phyloP scores from a whole-genome alignment of 2,797 vertebrate genomes.

The Bucorvus abyssinicus region DNA sequence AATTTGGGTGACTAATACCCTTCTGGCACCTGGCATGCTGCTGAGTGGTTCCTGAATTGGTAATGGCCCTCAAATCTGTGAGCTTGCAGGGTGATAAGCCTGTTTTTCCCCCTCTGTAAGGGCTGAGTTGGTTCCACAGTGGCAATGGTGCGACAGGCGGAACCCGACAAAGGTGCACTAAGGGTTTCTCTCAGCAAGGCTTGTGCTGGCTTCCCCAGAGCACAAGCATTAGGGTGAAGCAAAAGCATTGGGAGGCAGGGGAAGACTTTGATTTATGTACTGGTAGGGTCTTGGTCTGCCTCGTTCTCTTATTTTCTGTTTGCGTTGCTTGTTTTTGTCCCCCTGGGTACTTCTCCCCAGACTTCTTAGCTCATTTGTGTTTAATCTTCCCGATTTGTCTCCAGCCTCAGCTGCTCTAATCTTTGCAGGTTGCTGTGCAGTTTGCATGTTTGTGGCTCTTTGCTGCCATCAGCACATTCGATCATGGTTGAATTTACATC shows the following conservation, averaged over 20 bases:
- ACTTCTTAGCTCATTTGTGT: neutral
- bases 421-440: slow-evolving; percentile 18
- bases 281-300: neutral
- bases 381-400: neutral
- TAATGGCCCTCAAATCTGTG: neutral
- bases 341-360: neutral
- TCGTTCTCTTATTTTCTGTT: neutral
- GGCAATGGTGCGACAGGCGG: neutral
- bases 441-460: neutral
- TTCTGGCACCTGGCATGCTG: neutral
- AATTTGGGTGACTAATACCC: neutral
- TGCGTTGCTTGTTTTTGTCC: neutral
- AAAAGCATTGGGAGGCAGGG: accelerated
- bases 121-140: neutral
- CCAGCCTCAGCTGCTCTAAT: neutral
- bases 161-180: neutral
- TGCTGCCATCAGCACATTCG: slow-evolving; percentile 31
- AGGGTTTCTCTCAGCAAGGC: neutral
- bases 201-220: neutral
- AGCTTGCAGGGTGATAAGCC: neutral
- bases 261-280: neutral
- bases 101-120: neutral
- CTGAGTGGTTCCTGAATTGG: neutral
- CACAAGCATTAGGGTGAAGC: neutral
- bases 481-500: slow-evolving; percentile 4